Percentiles rank a stretch among this genome's conserved stretches.
phyloP scores from a whole-genome alignment of 2,797 vertebrate genomes.

The Percopsis omiscomaycus region DNA sequence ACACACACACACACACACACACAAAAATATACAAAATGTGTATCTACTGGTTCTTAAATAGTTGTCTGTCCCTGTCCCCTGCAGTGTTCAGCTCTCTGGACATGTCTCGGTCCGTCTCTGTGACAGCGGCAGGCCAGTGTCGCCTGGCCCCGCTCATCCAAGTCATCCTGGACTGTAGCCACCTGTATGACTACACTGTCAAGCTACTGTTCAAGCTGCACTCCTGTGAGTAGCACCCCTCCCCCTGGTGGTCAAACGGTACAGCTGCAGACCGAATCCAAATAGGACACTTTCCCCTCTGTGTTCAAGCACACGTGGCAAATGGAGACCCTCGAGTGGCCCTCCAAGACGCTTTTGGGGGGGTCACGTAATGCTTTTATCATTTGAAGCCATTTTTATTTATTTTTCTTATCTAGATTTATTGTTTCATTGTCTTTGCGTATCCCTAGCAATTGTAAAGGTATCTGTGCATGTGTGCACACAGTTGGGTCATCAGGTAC shows the following conservation, averaged over 20 bases:
- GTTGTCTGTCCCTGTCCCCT: not conserved
- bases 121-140: conserved; percentile 93
- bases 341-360: too few species aligned
- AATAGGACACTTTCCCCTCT: not conserved
- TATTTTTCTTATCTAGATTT: too few species aligned
- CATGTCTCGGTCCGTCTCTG: conserved; percentile 95
- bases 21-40: too few species aligned
- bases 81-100: conserved; percentile 95
- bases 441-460: too few species aligned
- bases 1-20: too few species aligned
- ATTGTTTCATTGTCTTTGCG: too few species aligned
- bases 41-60: too few species aligned
- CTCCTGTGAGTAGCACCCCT: conserved; percentile 86
- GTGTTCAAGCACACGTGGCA: not conserved
- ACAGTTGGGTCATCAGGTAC: too few species aligned
- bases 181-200: conserved; percentile 96
- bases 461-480: too few species aligned
- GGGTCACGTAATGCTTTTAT: too few species aligned
- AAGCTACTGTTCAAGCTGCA: conserved; percentile 98
- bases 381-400: too few species aligned
- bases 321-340: too few species aligned
- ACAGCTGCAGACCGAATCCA: conserved; percentile 2
- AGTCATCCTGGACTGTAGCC: conserved; percentile 94
- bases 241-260: conserved; percentile 15
- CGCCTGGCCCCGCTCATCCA: conserved; percentile 96